phyloP scores from a whole-genome alignment of 2,797 vertebrate species.

The Rhinella marina region DNA sequence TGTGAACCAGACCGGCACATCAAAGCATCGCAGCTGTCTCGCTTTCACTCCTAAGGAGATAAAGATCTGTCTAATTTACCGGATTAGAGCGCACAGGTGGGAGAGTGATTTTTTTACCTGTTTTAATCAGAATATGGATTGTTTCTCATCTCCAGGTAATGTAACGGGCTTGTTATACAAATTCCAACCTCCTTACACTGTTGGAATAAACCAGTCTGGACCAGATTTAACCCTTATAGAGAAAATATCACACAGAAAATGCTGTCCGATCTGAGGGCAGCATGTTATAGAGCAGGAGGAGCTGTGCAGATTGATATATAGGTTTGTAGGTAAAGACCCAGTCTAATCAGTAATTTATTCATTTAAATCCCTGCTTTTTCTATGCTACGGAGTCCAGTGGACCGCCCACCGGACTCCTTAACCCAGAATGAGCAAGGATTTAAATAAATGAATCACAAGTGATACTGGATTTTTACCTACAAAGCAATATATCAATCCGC shows the following conservation, averaged over 20 bases:
- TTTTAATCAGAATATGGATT: neutral
- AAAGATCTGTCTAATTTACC: conserved; percentile 45
- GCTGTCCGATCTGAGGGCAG: too few relatives aligned
- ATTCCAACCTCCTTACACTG: neutral
- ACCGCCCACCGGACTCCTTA: too few relatives aligned
- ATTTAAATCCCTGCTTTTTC: too few relatives aligned
- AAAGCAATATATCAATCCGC: too few relatives aligned
- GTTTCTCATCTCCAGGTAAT: neutral
- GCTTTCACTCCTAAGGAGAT: conserved; percentile 36
- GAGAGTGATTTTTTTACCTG: conserved; percentile 3
- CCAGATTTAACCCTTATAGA: neutral
- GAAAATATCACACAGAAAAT: neutral
- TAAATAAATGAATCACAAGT: too few relatives aligned
- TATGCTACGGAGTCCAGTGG: too few relatives aligned
- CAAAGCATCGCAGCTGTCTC: conserved; percentile 41
- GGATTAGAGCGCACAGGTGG: conserved; percentile 45
- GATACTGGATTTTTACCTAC: too few relatives aligned
- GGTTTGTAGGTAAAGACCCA: too few relatives aligned
- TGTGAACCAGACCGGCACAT: conserved; percentile 39
- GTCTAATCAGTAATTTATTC: too few relatives aligned
- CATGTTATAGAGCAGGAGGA: too few relatives aligned
- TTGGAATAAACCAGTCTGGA: neutral
- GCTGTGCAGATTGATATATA: too few relatives aligned
- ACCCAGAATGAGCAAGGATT: too few relatives aligned
- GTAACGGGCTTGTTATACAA: neutral